These are phyloP conservation scores for Monopis laevigella DNA, from an alignment of 2,888 invertebrate genomes.

Conservation along the genomic window DNA sequence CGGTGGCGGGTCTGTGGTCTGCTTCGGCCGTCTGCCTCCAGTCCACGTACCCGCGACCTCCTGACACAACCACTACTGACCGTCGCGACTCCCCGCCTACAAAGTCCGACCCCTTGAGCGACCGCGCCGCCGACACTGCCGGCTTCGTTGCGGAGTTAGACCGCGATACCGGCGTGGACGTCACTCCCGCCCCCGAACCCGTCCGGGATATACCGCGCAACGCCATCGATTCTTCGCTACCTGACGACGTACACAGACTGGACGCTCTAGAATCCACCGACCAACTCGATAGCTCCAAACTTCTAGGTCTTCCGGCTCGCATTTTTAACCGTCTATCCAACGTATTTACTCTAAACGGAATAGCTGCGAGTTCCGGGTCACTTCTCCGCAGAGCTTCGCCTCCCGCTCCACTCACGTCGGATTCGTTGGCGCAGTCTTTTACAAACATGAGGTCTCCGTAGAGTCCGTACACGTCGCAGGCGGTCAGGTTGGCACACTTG, in stretches of 20 bases:
- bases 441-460: conserved; percentile 92
- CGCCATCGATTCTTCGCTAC: conserved; percentile 87
- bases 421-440: conserved; percentile 85
- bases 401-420: conserved; percentile 74
- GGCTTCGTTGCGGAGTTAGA: conserved; percentile 31
- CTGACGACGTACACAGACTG: conserved; percentile 83
- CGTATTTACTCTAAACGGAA: conserved; percentile 84
- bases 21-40: conserved; percentile 81
- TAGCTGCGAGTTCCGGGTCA: conserved; percentile 85
- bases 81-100: conserved; percentile 61
- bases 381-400: conserved; percentile 81
- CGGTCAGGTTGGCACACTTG: conserved; percentile 73
- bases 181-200: conserved; percentile 74
- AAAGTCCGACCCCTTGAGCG: conserved; percentile 51
- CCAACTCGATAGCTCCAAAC: conserved; percentile 87
- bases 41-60: conserved; percentile 88
- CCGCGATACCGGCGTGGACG: conserved; percentile 45
- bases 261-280: conserved; percentile 87
- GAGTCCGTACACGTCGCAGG: conserved; percentile 88
- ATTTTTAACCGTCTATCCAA: conserved; percentile 81
- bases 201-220: conserved; percentile 78
- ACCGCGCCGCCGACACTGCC: conserved; percentile 36
- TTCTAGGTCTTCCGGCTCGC: conserved; percentile 83
- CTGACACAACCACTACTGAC: conserved; percentile 86
- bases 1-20: conserved; percentile 60